Evolutionary conservation across 2,797 vertebrate genomes (phyloP).

Genomic region (Periophthalmus magnuspinnatus): DNA sequence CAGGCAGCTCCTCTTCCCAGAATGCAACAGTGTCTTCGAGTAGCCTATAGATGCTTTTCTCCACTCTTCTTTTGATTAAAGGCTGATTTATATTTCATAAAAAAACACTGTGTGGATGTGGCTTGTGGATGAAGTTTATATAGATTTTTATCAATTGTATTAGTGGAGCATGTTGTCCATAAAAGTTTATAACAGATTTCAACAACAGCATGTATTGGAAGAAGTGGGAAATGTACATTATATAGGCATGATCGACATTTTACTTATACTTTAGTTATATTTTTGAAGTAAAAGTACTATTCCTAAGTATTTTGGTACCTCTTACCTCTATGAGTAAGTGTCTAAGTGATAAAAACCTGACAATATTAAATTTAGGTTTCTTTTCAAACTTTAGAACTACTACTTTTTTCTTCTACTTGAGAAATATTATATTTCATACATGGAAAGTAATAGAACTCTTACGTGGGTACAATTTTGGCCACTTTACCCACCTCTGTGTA

Average conservation of each 20-base stretch:
- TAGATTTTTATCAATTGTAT: neutral
- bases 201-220: neutral
- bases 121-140: neutral
- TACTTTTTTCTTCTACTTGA: too few species aligned
- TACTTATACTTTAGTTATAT: neutral
- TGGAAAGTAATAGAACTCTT: too few species aligned
- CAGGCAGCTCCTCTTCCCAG: constrained; percentile 12
- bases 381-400: too few species aligned
- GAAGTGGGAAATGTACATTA: neutral
- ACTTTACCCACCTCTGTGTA: too few species aligned
- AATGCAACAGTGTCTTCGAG: constrained; percentile 3
- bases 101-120: neutral
- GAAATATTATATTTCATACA: too few species aligned
- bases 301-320: too few species aligned
- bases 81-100: neutral
- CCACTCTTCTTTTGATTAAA: constrained; percentile 3
- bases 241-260: too few species aligned
- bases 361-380: too few species aligned
- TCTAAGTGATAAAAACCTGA: too few species aligned
- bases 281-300: neutral
- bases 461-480: too few species aligned
- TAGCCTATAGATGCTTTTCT: constrained; percentile 2
- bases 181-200: neutral
- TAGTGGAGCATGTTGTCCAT: neutral
- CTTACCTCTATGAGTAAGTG: too few species aligned